Base-by-base conservation (phyloP, 2,797 vertebrate genomes). In the Mormyrus proboscirostris region DNA sequence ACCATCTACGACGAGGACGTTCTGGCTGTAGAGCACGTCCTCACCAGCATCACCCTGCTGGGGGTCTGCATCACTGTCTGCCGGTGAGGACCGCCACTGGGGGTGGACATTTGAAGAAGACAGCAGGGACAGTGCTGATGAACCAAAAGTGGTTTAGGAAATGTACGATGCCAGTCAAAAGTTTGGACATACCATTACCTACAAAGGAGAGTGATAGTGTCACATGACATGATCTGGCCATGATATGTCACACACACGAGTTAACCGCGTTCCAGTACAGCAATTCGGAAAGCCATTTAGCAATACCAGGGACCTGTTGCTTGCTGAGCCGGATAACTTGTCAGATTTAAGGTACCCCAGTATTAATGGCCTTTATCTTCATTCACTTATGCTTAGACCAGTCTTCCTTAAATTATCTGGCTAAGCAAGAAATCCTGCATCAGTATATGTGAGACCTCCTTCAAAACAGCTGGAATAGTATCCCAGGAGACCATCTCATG, bases 1-100 rank as follows among this genome's bases (percentile, higher is more conserved):
- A 99, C 98, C 88, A 98, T 99, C 94, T 99, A 99, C 0, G 98
- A 99, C 0, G 98, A 99, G 94, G 98, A 99, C 0, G 98, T 99
- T 88, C 94, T 99, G 76, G 96, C 98, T 0, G 98, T 99, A 0
- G 98, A 99, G 90, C 98, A 99, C 0, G 98, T 99, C 62, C 97
- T 99, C 88, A 98, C 97, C 33, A 98, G 98, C 0, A 96, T 99
- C 93, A 99, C 98, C 0, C 96, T 99, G 87, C 97, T 99, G 0
- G 98, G 98, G 69, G 96, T 99, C 90, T 97, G 97, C 59, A 94
- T 99, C 95, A 99, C 98, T 0, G 91, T 99, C 94, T 99, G 98
- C 96, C 97, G 98, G 98, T 99, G 92, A 94, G 95, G 55, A 62
- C 25, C 88, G 4, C n/a, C 8, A 47, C 29, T 14, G 14, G 10